Evolutionary conservation across 2,888 invertebrate genomes (phyloP).

Genomic region (Morpho deidamia): DNA sequence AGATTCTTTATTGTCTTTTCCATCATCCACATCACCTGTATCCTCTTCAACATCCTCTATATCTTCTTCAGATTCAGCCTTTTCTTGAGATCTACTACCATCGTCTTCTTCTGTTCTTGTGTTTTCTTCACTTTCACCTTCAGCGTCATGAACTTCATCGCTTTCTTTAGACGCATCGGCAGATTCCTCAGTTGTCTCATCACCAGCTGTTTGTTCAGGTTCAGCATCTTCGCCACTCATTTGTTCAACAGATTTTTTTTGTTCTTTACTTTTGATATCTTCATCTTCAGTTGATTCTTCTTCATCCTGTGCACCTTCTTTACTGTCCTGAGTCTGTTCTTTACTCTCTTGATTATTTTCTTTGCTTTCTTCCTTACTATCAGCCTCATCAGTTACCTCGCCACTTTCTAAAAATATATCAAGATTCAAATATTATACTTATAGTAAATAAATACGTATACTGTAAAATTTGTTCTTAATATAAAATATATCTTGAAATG

Average conservation of each 20-base stretch:
- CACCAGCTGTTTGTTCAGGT: conserved; percentile 27
- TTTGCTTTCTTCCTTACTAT: conserved; percentile 49
- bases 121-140: conserved; percentile 30
- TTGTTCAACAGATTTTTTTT: conserved; percentile 28
- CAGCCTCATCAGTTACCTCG: conserved; percentile 47
- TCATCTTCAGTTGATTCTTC: conserved; percentile 39
- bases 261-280: conserved; percentile 37
- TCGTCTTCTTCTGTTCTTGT: conserved; percentile 51
- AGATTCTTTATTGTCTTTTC: conserved; percentile 37
- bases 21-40: conserved; percentile 36
- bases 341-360: conserved; percentile 33
- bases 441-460: no score
- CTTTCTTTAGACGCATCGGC: conserved; percentile 36
- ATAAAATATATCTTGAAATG: no score
- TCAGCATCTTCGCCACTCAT: conserved; percentile 33
- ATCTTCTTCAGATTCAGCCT: conserved; percentile 53
- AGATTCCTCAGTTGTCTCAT: conserved; percentile 27
- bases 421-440: no score
- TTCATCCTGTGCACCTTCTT: conserved; percentile 36
- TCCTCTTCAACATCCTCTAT: conserved; percentile 35
- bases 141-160: conserved; percentile 25
- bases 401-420: conserved; percentile 56
- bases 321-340: conserved; percentile 34
- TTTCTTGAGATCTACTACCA: conserved; percentile 61
- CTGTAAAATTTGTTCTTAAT: no score